Evolutionary conservation across 2,888 invertebrate genomes (phyloP), one percentile per base, ranked within the genome.

Genomic region (Spicauda simplicius): DNA sequence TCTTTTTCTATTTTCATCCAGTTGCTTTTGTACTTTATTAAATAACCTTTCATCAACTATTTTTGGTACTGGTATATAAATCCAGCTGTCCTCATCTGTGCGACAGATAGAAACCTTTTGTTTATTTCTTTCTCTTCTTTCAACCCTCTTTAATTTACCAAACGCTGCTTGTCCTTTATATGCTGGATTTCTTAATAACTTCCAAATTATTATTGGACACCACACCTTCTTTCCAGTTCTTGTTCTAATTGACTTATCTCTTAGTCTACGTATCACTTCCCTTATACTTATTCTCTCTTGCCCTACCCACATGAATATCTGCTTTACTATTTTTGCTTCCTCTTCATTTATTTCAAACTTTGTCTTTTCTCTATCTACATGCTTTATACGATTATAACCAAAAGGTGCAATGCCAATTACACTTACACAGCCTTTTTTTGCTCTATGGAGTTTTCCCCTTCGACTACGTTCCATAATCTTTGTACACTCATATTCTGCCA

Each of bases 391-490:
- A 55, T 55, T 30, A 55, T 55, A 55, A 20, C 55, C 55, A 25
- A 55, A 12, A 20, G 55, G 55, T 25, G 33, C 30, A 56, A 33
- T 56, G 30, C 56, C 56, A 33, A 56, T 56, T 37, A 56, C 56
- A 16, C 14, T 56, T 56, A 56, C 37, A 56, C 14, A 56, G 11
- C 56, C 56, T 37, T 30, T 37, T 3, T 56, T 56, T 16, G 56
- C 56, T 37, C 33, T 33, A 16, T 56, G 18, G 14, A 56, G 14
- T 16, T 56, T 56, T 7, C 56, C 56, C 2, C 56, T 14, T 33
- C 56, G 56, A 37, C 37, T 56, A 33, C 56, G 56, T 56, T 56
- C 56, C 56, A 56, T 56, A 56, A 56, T 56, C 18, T 56, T 56
- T 18, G 56, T 33, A 16, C 56, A 33, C 33, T 56, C 56, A 56